Percentiles rank a stretch among this genome's conserved stretches.
Conservation (phyloP, 2,113 vertebrate species). For the Semicossyphus pulcher region DNA sequence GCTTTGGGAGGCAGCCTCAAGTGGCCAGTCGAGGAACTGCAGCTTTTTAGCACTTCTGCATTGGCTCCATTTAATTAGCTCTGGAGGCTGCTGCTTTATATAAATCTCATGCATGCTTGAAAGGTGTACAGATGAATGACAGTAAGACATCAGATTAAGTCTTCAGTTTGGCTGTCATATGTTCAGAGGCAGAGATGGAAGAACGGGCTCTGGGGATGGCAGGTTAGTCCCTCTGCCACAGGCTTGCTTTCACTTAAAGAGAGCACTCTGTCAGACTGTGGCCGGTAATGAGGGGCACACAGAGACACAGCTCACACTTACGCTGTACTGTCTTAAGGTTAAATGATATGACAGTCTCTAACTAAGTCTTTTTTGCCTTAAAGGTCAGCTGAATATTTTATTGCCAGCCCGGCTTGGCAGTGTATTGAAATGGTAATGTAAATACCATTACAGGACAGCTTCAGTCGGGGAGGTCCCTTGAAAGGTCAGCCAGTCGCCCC, state of each 20-base stretch:
- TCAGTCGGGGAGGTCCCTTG: constrained; percentile 72
- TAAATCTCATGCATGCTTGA: constrained; percentile 21
- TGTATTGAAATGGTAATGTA: constrained; percentile 87
- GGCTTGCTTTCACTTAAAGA: constrained; percentile 71
- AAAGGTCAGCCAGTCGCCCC: constrained; percentile 81
- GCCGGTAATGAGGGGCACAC: constrained; percentile 81
- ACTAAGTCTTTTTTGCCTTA: constrained; percentile 82
- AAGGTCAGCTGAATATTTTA: constrained; percentile 87
- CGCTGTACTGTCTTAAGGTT: constrained; percentile 81
- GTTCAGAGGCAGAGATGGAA: constrained; percentile 54
- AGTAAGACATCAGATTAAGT: constrained; percentile 66
- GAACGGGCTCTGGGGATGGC: constrained; percentile 62
- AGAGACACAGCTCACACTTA: constrained; percentile 63
- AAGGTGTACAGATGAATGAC: constrained; percentile 60
- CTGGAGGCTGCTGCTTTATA: neutral
- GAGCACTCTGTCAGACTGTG: constrained; percentile 67
- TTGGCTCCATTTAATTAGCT: neutral
- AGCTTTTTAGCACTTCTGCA: neutral
- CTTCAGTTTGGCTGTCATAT: constrained; percentile 52
- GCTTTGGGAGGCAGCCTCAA: neutral
- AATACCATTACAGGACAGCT: constrained; percentile 82
- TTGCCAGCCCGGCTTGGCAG: constrained; percentile 73
- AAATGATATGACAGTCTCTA: constrained; percentile 85
- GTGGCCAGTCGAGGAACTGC: neutral
- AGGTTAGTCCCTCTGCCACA: constrained; percentile 65